Evolutionary conservation across 2,797 vertebrate species (phyloP), one percentile per base, ranked within the genome.

Genomic region (Acanthurus leucopareius): DNA sequence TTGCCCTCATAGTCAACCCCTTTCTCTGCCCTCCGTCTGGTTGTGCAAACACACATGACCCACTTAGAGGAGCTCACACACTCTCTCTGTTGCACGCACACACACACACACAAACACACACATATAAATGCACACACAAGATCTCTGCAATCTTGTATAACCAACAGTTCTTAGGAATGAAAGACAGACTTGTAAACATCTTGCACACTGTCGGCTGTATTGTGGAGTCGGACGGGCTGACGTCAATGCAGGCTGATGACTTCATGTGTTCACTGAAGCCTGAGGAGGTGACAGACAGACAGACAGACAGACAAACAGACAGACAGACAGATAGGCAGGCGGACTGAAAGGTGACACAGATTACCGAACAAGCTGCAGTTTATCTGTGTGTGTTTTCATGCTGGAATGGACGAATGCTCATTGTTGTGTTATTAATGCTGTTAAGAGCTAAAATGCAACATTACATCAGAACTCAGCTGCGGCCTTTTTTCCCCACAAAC

Each of bases 41-140:
- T 84, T 85, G 79, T 71, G 47, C 69, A 89, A 92, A 90, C 85
- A 88, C 86, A 86, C 77, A 86, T 86, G 88, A 91, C 90, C 89
- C 84, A 91, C 79, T 86, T 91, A 85, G 60, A 65, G 19, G 61
- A 62, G 58, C 69, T 42, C 68, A n/a, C 64, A 52, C 77, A 61
- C 44, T 17, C 69, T 63, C 44, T 53, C 54, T 49, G 61, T 42
- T 54, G 62, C 57, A 64, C 61, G 47, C 77, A 47, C 48, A 42
- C 44, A 65, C 61, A 56, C 44, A 28, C 51, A 54, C 49, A 68
- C 75, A 57, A 57, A 68, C 51, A 53, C 61, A 45, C 54, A 65
- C 67, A 61, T 25, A 69, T 54, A 69, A 45, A 60, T 57, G 60
- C 45, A 63, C 58, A 40, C 77, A 52, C 48, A 70, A 3, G 2